Evolutionary conservation across 1,140 invertebrate species (phyloP).

Genomic region (Drosophila malerkotliana): DNA sequence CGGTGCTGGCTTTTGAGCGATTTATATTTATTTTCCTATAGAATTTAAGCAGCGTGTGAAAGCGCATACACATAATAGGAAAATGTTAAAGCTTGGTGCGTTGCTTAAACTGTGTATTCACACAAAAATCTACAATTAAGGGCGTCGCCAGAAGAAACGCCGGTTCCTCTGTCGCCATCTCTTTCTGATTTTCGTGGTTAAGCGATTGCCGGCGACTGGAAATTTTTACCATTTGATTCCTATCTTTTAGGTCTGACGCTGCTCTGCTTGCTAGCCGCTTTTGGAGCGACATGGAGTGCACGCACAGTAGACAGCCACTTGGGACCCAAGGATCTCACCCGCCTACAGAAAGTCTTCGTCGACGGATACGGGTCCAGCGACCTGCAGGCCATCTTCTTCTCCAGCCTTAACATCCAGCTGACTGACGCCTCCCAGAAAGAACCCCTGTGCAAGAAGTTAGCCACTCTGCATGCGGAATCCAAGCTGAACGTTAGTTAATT

Average conservation of each 20-base stretch:
- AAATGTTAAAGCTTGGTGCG: slow-evolving; percentile 74
- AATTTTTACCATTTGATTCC: slow-evolving; percentile 3
- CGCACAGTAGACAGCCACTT: slow-evolving; percentile 76
- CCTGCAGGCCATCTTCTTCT: slow-evolving; percentile 77
- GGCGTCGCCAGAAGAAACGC: slow-evolving; percentile 40
- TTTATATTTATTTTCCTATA: slow-evolving; percentile 67
- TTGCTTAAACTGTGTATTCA: not conserved
- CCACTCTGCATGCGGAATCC: slow-evolving; percentile 63
- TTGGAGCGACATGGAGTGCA: slow-evolving; percentile 43
- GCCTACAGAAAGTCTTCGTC: slow-evolving; percentile 78
- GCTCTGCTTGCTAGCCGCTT: slow-evolving; percentile 51
- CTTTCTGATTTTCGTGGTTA: slow-evolving; percentile 49
- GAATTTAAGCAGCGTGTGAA: slow-evolving; percentile 60
- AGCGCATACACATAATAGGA: slow-evolving; percentile 56
- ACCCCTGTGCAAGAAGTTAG: slow-evolving; percentile 67
- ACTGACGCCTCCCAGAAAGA: slow-evolving; percentile 62
- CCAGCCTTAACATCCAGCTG: slow-evolving; percentile 70
- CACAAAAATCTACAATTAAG: too few species aligned
- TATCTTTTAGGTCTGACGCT: slow-evolving; percentile 49
- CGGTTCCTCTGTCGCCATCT: slow-evolving; percentile 48
- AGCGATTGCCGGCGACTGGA: slow-evolving; percentile 50
- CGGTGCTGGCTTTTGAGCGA: slow-evolving; percentile 57
- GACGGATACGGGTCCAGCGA: slow-evolving; percentile 77
- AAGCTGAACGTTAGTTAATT: slow-evolving; percentile 75
- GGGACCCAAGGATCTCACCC: slow-evolving; percentile 65